Conservation (phyloP, 2,888 invertebrate species). For the Rotaria macrura region DNA sequence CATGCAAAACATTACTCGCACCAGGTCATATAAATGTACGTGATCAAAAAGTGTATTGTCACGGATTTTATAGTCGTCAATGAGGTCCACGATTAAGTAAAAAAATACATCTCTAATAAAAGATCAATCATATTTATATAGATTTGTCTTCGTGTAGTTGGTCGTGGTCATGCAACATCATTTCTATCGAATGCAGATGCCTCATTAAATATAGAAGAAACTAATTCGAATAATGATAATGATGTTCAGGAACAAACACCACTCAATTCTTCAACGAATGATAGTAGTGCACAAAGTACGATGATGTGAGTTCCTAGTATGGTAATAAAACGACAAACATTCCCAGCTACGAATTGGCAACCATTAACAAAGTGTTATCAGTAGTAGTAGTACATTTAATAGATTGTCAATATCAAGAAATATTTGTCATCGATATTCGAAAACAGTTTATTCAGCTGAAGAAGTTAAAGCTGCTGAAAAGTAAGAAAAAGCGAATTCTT, state of each 20-base stretch:
- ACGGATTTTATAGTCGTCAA: constrained; percentile 23
- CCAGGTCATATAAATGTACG: constrained; percentile 25
- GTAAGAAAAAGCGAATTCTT: too few relatives aligned
- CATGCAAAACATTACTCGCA: constrained; percentile 26
- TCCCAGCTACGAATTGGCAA: background rate
- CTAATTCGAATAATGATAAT: background rate
- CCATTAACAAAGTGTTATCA: background rate
- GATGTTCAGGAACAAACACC: background rate
- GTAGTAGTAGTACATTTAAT: background rate
- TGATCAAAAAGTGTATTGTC: constrained; percentile 24
- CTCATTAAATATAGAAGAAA: background rate
- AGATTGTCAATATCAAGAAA: background rate
- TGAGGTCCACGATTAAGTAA: constrained; percentile 26
- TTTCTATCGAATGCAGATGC: background rate
- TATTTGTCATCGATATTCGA: constrained; percentile 26
- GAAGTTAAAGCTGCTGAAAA: constrained; percentile 26
- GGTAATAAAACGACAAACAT: background rate
- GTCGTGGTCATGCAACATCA: background rate
- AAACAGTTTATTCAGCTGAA: constrained; percentile 32
- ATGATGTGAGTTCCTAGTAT: background rate
- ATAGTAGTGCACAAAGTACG: background rate
- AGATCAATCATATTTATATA: too few relatives aligned
- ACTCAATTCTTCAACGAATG: background rate
- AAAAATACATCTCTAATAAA: background rate
- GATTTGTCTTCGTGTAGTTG: background rate